Conservation (phyloP, 23 tunicate species). For the Phallusia fumigata region DNA sequence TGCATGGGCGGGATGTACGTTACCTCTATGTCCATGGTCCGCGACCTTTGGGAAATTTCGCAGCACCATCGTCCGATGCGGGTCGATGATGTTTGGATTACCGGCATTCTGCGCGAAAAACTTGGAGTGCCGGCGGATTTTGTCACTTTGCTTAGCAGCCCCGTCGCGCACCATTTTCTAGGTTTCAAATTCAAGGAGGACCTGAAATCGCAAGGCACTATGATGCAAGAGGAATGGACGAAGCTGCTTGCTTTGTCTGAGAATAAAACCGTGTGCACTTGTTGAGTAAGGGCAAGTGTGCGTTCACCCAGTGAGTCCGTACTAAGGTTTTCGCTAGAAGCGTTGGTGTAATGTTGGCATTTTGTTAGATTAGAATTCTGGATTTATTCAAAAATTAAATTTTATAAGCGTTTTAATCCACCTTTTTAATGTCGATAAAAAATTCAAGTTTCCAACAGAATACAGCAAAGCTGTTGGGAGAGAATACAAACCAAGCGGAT, state of each 20-base stretch:
- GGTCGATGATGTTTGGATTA: constrained; percentile 1
- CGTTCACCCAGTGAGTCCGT: no score
- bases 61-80: background rate
- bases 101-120: background rate
- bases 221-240: background rate
- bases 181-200: background rate
- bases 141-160: background rate
- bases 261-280: background rate
- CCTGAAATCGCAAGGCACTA: background rate
- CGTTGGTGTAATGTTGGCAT: no score
- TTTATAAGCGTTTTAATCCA: no score
- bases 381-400: no score
- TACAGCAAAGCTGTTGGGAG: no score
- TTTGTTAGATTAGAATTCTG: no score
- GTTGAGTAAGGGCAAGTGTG: background rate
- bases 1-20: constrained; percentile 24
- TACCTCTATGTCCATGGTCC: constrained; percentile 10
- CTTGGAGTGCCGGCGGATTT: background rate
- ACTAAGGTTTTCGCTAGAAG: no score
- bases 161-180: background rate
- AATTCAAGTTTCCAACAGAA: no score
- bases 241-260: background rate
- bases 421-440: no score
- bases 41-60: background rate
- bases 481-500: no score